phyloP scores from a whole-genome alignment of 2,797 vertebrate species.

The Oceanodroma leucorhoa region DNA sequence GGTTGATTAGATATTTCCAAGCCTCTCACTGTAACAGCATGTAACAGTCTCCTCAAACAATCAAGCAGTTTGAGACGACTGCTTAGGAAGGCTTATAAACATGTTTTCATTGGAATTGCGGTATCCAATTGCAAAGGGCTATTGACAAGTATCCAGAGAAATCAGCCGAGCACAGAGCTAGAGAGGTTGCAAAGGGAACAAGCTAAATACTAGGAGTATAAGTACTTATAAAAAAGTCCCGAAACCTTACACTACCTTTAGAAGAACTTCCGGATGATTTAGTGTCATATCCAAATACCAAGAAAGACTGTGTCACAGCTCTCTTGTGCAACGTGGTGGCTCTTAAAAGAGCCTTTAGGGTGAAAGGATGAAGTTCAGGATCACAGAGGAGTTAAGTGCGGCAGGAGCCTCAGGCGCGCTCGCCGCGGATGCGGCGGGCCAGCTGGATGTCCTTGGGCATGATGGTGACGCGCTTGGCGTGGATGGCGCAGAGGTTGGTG shows the following conservation, averaged over 20 bases:
- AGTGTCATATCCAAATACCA: fast-evolving
- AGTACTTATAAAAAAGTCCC: fast-evolving
- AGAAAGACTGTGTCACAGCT: not conserved
- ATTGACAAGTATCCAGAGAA: fast-evolving
- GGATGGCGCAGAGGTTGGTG: slow-evolving; percentile 90
- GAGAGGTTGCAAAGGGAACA: fast-evolving
- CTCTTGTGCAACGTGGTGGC: not conserved
- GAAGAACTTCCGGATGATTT: fast-evolving
- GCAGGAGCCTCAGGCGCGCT: not conserved
- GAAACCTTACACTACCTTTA: fast-evolving
- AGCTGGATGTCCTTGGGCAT: slow-evolving; percentile 93
- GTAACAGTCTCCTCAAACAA: fast-evolving
- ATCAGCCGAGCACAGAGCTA: fast-evolving
- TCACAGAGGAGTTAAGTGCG: fast-evolving
- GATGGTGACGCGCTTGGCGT: slow-evolving; percentile 89
- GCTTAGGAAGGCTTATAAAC: fast-evolving
- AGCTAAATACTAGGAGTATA: fast-evolving
- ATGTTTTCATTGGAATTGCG: fast-evolving
- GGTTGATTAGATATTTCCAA: fast-evolving
- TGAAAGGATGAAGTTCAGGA: fast-evolving
- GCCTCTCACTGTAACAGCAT: fast-evolving
- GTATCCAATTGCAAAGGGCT: fast-evolving
- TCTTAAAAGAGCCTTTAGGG: slow-evolving; percentile 37
- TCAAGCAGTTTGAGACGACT: fast-evolving
- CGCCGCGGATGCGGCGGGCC: not conserved